Evolutionary conservation across 35 echinoderm and acorn worm genomes (phyloP), one percentile per base, ranked within the genome.

Genomic region (Diadema setosum): DNA sequence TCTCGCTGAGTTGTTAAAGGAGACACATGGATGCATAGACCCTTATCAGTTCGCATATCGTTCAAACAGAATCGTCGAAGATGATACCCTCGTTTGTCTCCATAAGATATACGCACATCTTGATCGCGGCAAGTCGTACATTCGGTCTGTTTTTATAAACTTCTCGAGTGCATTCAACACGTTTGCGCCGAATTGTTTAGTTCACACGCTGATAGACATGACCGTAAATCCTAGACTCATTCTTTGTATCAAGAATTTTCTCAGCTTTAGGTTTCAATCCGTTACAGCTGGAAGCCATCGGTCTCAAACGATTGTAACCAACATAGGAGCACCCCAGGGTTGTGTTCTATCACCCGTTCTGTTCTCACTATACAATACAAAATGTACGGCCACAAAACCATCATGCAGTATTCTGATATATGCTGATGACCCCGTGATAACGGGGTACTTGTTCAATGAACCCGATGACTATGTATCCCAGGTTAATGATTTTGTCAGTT

Each of bases 51-150:
- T 83, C 31, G 81, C 81, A 20, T 83, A 83, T 29, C 35, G 45
- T 18, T 32, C 1, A 16, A 56, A 67, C 23, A 58, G 58, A 57
- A 63, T 50, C 14, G 55, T 85, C 27, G 83, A 67, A 67, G 58
- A 85, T 85, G 32, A 35, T 30, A 36, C 40, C 18, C 40, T 85
- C 39, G 35, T 32, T 34, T 85, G 35, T 56, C 56, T 85, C 32
- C 83, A 85, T 63, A 49, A 49, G 30, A 85, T 85, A 26, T 67
- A 65, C 39, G 50, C 30, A 29, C 83, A 85, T 65, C 83, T 85
- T 39, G 56, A 85, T 34, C 48, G 40, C 16, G 17, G 50, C 24
- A 85, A 64, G 41, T 26, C 48, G 37, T 65, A 65, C 50, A 46
- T 61, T 33, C 46, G 83, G 42, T 64, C 55, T 37, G 25, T 85